Evolutionary conservation across 2,888 invertebrate species (phyloP), one percentile per base, ranked within the genome.

Genomic region (Synanthedon andrenaeformis): DNA sequence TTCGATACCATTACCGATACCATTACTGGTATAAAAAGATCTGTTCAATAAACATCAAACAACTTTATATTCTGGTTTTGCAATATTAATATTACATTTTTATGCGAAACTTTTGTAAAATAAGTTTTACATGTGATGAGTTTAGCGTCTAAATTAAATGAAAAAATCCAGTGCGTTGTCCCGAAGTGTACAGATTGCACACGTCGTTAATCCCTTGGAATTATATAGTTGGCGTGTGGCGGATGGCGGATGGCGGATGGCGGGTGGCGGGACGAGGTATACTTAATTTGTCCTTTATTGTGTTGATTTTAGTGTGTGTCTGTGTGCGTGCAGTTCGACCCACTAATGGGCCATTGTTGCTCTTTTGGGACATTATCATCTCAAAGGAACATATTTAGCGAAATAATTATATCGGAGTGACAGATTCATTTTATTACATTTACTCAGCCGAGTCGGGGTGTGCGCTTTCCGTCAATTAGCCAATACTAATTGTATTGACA

Each of bases 251-350:
- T 3, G 35, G 62, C 62, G 63, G 65, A 58, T 53, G 53, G 42
- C 19, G n/a, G 35, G 23, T 59, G 64, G 62, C 62, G 63, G 65
- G 70, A 64, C 61, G 66, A 62, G 61, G 66, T 70, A 62, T 69
- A 73, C 69, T 76, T 77, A 78, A 79, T 79, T 76, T 75, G 77
- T 68, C 68, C 69, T 67, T 70, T 72, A 78, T 77, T 78, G 76
- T 72, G 65, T 66, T 64, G 68, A 62, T 64, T 48, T 52, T 50
- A 51, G 53, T 48, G 17, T 23, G 41, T 48, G 17, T 35, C 17
- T 49, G 52, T 55, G 70, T 64, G 63, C 76, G 72, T 66, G 62
- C 72, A 76, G 77, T 76, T 76, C 75, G 70, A 63, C 63, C 66
- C 63, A 72, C 74, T 81, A 80, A 81, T 82, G 79, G 77, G 65